phyloP scores from a whole-genome alignment of 2,113 vertebrate species.

The Gorsachius goisagi region DNA sequence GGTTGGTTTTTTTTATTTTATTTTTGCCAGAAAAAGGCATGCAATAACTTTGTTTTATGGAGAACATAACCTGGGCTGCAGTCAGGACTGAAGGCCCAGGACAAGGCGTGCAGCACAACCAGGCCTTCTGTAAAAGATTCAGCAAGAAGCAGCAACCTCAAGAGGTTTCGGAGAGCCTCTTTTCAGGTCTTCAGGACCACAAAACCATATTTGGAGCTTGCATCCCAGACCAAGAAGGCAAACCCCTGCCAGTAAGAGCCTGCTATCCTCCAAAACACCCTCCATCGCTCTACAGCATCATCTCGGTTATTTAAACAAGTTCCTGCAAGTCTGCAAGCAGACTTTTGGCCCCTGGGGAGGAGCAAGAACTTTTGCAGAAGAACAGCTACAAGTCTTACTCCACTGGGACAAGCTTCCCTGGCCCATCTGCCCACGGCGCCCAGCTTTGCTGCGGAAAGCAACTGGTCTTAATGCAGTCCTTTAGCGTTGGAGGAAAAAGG shows the following conservation, averaged over 20 bases:
- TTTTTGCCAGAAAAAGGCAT: background rate
- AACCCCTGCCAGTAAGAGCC: background rate
- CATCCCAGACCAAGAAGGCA: background rate
- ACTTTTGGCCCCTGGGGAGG: background rate
- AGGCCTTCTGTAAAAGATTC: background rate
- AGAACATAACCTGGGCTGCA: background rate
- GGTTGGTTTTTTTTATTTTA: background rate
- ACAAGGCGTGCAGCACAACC: background rate
- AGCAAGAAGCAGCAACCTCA: background rate
- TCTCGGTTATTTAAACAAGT: background rate
- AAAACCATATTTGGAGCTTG: background rate
- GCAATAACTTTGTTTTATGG: background rate
- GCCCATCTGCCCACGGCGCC: background rate
- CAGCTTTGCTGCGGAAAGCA: background rate
- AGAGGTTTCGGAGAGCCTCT: background rate
- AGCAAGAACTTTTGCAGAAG: background rate
- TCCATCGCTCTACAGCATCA: rapidly evolving
- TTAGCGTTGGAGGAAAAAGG: background rate
- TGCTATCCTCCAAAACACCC: background rate
- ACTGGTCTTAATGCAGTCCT: background rate
- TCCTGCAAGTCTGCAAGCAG: background rate
- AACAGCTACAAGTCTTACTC: background rate
- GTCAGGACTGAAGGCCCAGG: background rate
- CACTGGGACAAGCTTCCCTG: background rate
- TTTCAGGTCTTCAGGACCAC: background rate